Conservation (phyloP, 2,888 invertebrate genomes). For the Calliphora vomitoria region DNA sequence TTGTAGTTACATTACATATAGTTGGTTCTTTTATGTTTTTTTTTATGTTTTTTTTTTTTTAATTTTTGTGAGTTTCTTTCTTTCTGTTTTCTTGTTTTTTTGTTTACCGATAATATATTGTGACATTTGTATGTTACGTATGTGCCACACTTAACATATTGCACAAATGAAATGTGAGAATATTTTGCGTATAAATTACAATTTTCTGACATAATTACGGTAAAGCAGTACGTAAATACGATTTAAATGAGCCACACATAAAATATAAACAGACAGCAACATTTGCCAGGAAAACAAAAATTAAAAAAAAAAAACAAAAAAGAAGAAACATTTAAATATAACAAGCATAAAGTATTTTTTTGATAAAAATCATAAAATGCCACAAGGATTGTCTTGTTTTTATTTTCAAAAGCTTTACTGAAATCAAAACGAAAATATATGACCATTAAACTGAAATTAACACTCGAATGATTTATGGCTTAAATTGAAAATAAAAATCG, state of each 20-base stretch:
- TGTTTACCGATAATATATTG: constrained; percentile 74
- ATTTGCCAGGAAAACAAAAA: not conserved
- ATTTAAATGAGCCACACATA: constrained; percentile 74
- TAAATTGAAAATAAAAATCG: constrained; percentile 39
- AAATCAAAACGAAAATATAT: constrained; percentile 61
- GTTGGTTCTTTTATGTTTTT: constrained; percentile 30
- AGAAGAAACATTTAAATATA: constrained; percentile 62
- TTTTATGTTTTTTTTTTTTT: not conserved
- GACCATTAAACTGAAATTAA: constrained; percentile 65
- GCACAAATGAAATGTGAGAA: constrained; percentile 75
- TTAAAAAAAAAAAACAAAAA: not conserved
- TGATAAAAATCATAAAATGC: constrained; percentile 73
- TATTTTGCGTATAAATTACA: constrained; percentile 77
- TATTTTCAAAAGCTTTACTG: constrained; percentile 30
- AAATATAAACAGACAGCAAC: constrained; percentile 58
- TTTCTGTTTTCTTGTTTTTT: constrained; percentile 27
- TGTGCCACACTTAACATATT: constrained; percentile 63
- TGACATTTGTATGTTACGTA: constrained; percentile 76
- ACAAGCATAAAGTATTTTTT: constrained; percentile 71
- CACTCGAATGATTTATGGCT: constrained; percentile 64
- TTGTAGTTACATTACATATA: constrained; percentile 33
- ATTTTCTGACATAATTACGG: constrained; percentile 77
- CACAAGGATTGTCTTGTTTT: constrained; percentile 64
- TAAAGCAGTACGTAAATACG: constrained; percentile 75
- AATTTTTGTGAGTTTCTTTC: constrained; percentile 33